Conservation (phyloP, 2,888 invertebrate genomes). For the Heteromurus nitidus region DNA sequence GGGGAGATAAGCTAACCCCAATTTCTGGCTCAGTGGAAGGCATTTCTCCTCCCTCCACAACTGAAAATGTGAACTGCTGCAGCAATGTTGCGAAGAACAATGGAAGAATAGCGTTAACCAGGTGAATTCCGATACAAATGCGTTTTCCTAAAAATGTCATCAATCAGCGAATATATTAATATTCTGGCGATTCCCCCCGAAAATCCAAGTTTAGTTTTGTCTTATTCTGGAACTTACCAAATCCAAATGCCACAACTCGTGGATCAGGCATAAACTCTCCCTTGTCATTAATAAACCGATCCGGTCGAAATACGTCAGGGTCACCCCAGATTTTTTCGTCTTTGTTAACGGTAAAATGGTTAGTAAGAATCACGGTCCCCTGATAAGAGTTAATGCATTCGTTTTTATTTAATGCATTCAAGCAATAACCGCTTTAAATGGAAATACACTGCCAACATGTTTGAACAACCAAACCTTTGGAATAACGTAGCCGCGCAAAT, state of each 20-base stretch:
- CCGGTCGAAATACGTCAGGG: slow-evolving; percentile 66
- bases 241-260: slow-evolving; percentile 60
- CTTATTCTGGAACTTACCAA: slow-evolving; percentile 64
- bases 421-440: no score
- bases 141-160: slow-evolving; percentile 66
- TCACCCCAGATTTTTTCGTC: slow-evolving; percentile 66
- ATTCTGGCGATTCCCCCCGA: no score
- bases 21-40: slow-evolving; percentile 60
- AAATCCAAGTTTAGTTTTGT: no score
- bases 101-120: slow-evolving; percentile 54
- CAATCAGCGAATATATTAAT: no score
- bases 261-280: slow-evolving; percentile 61
- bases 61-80: slow-evolving; percentile 50
- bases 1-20: slow-evolving; percentile 58
- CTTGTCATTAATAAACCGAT: slow-evolving; percentile 63
- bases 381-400: neutral
- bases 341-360: slow-evolving; percentile 49
- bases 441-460: no score
- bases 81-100: slow-evolving; percentile 45
- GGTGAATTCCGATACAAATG: slow-evolving; percentile 57
- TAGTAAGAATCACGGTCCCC: slow-evolving; percentile 50
- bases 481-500: slow-evolving; percentile 51
- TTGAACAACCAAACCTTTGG: slow-evolving; percentile 45
- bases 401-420: no score
- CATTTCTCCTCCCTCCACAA: slow-evolving; percentile 44